phyloP scores from a whole-genome alignment of 2,113 vertebrate genomes.

The Nesoenas mayeri region DNA sequence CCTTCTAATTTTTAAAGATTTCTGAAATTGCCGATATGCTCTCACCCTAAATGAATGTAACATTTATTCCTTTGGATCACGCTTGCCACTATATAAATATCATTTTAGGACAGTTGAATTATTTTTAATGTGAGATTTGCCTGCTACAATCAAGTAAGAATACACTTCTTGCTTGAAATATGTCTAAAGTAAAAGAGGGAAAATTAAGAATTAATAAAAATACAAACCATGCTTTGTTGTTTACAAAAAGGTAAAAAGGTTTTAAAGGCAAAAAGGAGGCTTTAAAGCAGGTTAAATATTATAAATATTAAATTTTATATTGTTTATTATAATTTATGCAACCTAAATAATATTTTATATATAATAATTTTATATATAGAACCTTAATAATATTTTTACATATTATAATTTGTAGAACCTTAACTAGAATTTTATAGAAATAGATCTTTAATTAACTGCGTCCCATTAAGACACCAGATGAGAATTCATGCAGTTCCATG shows the following conservation, averaged over 20 bases:
- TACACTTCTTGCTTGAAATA: not conserved
- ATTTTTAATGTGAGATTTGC: not conserved
- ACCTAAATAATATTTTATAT: too few relatives aligned
- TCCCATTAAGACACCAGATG: constrained; percentile 19
- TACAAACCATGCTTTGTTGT: not conserved
- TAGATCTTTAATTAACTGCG: constrained; percentile 13
- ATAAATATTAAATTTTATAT: too few relatives aligned
- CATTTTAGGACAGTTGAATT: not conserved
- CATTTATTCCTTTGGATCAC: not conserved
- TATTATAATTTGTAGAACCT: not conserved
- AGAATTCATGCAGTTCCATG: constrained; percentile 29
- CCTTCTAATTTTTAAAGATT: not conserved
- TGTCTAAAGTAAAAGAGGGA: not conserved
- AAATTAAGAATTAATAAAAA: not conserved
- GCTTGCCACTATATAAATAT: not conserved
- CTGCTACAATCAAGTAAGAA: not conserved
- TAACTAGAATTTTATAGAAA: constrained; percentile 35
- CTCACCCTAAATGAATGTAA: not conserved
- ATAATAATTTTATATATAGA: too few relatives aligned
- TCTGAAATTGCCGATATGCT: not conserved
- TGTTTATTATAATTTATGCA: too few relatives aligned
- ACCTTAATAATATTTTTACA: too few relatives aligned
- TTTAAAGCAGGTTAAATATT: constrained; percentile 22
- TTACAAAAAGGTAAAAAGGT: not conserved
- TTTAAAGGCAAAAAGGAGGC: not conserved